phyloP scores from a whole-genome alignment of 2,888 invertebrate species.

The Drosophila colorata region DNA sequence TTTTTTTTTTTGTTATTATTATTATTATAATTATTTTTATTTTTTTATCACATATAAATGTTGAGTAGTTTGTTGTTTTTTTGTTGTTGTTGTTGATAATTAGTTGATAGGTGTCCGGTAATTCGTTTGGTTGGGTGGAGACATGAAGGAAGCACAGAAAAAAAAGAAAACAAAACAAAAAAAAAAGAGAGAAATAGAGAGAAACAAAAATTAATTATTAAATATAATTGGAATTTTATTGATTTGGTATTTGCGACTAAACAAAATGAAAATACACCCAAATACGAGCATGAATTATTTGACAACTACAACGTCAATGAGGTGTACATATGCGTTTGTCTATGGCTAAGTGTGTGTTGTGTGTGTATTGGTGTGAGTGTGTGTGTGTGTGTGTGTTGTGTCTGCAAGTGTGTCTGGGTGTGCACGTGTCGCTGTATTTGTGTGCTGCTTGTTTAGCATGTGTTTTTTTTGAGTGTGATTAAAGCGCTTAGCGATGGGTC shows the following conservation, averaged over 20 bases:
- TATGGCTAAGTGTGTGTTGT: constrained; percentile 30
- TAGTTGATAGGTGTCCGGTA: constrained; percentile 30
- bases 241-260: constrained; percentile 79
- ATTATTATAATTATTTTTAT: not conserved
- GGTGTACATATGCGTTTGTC: constrained; percentile 52
- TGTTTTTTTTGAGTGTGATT: constrained; percentile 14
- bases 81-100: constrained; percentile 30
- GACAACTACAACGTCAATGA: constrained; percentile 77
- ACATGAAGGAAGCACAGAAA: constrained; percentile 26
- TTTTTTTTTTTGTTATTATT: constrained; percentile 6
- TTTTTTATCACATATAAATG: not conserved
- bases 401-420: constrained; percentile 14
- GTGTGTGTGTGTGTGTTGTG: constrained; percentile 12
- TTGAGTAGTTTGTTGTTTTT: not conserved
- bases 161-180: constrained; percentile 32
- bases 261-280: constrained; percentile 76
- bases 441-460: constrained; percentile 3
- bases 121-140: constrained; percentile 8
- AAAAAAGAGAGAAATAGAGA: constrained; percentile 40
- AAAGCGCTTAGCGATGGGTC: constrained; percentile 51
- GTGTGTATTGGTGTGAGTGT: constrained; percentile 11
- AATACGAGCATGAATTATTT: constrained; percentile 79
- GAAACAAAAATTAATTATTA: constrained; percentile 71
- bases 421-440: constrained; percentile 12
- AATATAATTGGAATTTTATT: constrained; percentile 77